Base-by-base conservation (phyloP, 2,888 invertebrate species). In the Orthosia cruda region DNA sequence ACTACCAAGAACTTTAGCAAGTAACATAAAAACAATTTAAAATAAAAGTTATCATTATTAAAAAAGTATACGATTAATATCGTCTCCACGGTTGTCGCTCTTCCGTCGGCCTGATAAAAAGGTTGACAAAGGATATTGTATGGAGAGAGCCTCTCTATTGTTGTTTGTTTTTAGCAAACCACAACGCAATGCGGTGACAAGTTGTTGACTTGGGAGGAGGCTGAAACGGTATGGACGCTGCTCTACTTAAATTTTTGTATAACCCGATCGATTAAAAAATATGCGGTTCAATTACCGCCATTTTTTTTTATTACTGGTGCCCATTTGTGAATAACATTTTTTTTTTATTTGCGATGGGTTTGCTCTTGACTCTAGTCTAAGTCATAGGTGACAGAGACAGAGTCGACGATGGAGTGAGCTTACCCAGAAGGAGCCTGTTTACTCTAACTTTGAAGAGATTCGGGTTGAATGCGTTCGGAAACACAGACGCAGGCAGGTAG, bases 91-190 rank as follows among this genome's bases (percentile, higher is more conserved):
- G 73, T 47, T 81, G 87, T 89, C 87, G 63, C 65, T 92, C 87
- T 92, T 86, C 92, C 78, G 87, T 84, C 87, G 89, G 91, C 90
- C 93, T 92, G 95, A 95, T 95, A 95, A 94, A 95, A 95, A 94
- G 93, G 95, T 95, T 95, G 95, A 96, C 96, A 96, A 96, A 96
- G 95, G 95, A 95, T 95, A 96, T 96, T 96, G 96, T 96, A 94
- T 95, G 95, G 95, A 95, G 95, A 95, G 93, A 91, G 92, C 85
- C 90, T 89, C 92, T 91, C 94, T 93, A 94, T 94, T 95, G 93
- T 96, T 94, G 94, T 95, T 95, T 95, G 94, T 95, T 95, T 95
- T 95, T 93, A 94, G 93, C 92, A 89, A 91, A 91, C 94, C 93
- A 89, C 95, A 91, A 90, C 92, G 92, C 92, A 91, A 89, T 87